Conservation (phyloP, 2,888 invertebrate species). For the Ditylenchus weischeri region DNA sequence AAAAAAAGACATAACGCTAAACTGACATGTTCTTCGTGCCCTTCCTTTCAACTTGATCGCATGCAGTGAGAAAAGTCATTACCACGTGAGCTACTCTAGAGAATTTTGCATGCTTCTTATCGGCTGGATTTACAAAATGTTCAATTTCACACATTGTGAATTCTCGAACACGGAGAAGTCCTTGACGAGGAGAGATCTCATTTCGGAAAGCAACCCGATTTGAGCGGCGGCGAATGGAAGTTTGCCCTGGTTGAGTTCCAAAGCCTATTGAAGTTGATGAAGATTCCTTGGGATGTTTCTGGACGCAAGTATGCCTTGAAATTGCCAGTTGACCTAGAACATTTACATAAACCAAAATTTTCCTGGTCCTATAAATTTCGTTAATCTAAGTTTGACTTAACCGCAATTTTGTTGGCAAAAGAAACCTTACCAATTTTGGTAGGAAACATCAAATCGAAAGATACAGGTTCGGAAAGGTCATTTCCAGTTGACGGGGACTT, state of each 20-base stretch:
- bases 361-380: too few relatives aligned
- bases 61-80: constrained; percentile 84
- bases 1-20: too few relatives aligned
- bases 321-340: constrained; percentile 74
- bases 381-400: too few relatives aligned
- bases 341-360: too few relatives aligned
- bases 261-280: constrained; percentile 96
- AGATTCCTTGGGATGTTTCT: constrained; percentile 99
- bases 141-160: constrained; percentile 99
- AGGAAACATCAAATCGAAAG: constrained; percentile 98
- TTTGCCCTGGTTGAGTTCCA: constrained; percentile 83
- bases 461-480: constrained; percentile 86
- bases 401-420: too few relatives aligned
- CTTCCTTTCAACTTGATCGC: constrained; percentile 82
- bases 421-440: constrained; percentile 69
- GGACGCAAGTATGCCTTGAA: constrained; percentile 85
- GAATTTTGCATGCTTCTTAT: constrained; percentile 88
- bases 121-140: constrained; percentile 89
- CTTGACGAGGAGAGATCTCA: constrained; percentile 87
- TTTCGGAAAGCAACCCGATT: constrained; percentile 97
- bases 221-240: constrained; percentile 95
- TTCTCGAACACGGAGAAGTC: constrained; percentile 66
- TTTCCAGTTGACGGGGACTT: constrained; percentile 93
- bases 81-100: constrained; percentile 69
- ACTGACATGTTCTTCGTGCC: too few relatives aligned